These are phyloP conservation scores for Sminthopsis crassicaudata DNA, from an alignment of 2,113 vertebrate genomes.

Conservation along the genomic window DNA sequence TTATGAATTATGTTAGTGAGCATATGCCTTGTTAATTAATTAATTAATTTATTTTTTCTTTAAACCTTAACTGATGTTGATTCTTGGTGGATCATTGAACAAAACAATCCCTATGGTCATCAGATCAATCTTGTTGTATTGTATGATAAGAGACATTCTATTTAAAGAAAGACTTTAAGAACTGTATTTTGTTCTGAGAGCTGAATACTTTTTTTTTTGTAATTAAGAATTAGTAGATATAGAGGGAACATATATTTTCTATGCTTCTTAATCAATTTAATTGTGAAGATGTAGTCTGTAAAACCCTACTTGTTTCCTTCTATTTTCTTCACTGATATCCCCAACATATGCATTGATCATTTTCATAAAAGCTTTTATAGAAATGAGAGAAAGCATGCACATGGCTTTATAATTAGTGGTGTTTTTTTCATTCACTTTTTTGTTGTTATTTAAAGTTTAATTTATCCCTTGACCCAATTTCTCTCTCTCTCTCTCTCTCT, in stretches of 20 bases:
- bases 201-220: neutral
- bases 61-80: neutral
- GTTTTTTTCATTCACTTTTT: neutral
- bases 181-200: neutral
- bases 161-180: neutral
- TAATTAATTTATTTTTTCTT: no score
- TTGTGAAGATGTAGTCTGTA: neutral
- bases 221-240: neutral
- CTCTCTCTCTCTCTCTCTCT: neutral
- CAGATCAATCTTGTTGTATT: neutral
- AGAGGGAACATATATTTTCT: neutral
- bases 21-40: no score
- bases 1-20: neutral
- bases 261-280: neutral
- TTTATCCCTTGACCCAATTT: neutral
- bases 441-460: neutral
- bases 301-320: neutral
- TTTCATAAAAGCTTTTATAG: neutral
- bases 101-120: neutral
- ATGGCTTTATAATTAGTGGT: neutral
- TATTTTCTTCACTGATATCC: neutral
- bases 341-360: neutral
- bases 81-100: neutral
- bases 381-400: neutral
- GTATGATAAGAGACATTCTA: neutral